A percentile compares a stretch with the other conserved stretches of the same genome.
phyloP scores from a whole-genome alignment of 2,888 invertebrate genomes.

The Acleris laterana region DNA sequence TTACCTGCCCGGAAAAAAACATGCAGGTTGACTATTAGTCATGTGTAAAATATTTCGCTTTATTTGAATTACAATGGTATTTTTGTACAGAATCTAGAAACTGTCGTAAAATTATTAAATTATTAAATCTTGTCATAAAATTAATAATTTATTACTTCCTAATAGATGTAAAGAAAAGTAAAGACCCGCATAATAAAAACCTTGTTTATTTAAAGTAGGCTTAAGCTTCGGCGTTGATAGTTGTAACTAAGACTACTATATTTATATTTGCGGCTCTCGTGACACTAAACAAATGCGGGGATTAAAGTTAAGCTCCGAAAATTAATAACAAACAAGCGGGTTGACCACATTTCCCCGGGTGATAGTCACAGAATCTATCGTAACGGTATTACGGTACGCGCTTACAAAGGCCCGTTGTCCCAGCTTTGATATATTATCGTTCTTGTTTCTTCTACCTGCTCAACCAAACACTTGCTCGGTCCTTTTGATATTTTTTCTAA shows the following conservation, averaged over 20 bases:
- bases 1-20: constrained; percentile 49
- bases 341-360: constrained; percentile 62
- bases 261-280: constrained; percentile 14
- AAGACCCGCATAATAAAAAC: neutral
- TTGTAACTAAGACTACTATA: constrained; percentile 1
- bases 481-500: constrained; percentile 60
- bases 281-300: constrained; percentile 26
- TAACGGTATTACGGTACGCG: constrained; percentile 76
- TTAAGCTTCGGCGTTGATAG: neutral
- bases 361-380: constrained; percentile 57
- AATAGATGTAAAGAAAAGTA: neutral
- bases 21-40: constrained; percentile 24
- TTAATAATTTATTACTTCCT: no score
- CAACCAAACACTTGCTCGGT: constrained; percentile 70
- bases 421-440: constrained; percentile 51
- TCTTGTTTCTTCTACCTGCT: constrained; percentile 66
- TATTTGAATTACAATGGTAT: neutral
- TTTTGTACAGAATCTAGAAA: no score
- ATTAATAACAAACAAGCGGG: constrained; percentile 38
- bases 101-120: no score
- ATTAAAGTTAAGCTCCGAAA: constrained; percentile 33
- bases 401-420: constrained; percentile 64
- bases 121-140: no score
- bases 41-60: constrained; percentile 15
- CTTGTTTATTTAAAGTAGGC: neutral